Percentiles rank a stretch among this genome's conserved stretches.
These are phyloP conservation scores for Allygus modestus DNA, from an alignment of 2,888 invertebrate genomes.

Conservation along the genomic window DNA sequence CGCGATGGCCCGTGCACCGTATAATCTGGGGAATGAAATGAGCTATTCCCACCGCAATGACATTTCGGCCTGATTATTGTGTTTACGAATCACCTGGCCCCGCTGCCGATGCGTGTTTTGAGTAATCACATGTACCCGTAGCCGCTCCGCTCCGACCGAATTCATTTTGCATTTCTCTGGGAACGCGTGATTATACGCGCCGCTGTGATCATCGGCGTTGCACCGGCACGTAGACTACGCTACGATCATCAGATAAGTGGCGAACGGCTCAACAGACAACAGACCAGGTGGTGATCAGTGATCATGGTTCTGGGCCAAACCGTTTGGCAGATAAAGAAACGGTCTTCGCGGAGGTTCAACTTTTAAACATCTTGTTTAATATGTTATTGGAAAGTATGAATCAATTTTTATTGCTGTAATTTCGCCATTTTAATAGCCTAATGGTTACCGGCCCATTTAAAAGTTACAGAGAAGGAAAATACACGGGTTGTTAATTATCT, in stretches of 20 bases:
- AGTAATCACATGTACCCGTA: constrained; percentile 1
- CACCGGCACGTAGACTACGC: neutral
- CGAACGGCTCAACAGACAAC: too few relatives aligned
- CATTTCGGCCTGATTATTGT: constrained; percentile 41
- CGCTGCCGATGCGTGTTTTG: constrained; percentile 24
- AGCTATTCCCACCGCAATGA: constrained; percentile 38
- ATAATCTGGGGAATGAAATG: constrained; percentile 56
- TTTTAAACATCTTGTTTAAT: too few relatives aligned
- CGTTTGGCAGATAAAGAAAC: too few relatives aligned
- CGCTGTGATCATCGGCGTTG: neutral
- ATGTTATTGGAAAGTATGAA: too few relatives aligned
- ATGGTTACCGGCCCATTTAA: too few relatives aligned
- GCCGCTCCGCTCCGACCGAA: neutral
- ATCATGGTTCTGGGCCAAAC: too few relatives aligned
- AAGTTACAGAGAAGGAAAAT: too few relatives aligned
- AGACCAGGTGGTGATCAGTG: too few relatives aligned
- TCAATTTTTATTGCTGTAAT: too few relatives aligned
- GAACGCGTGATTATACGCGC: constrained; percentile 10
- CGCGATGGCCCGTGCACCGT: constrained; percentile 15
- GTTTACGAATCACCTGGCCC: constrained; percentile 37
- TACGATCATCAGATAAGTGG: neutral
- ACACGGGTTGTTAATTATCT: too few relatives aligned
- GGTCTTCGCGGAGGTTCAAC: too few relatives aligned
- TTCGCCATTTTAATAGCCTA: too few relatives aligned
- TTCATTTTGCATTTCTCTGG: constrained; percentile 48